Percentiles rank a stretch among this genome's conserved stretches.
Evolutionary conservation across 64 coral and sea anemone genomes (phyloP).

Genomic region (Montipora foliosa): DNA sequence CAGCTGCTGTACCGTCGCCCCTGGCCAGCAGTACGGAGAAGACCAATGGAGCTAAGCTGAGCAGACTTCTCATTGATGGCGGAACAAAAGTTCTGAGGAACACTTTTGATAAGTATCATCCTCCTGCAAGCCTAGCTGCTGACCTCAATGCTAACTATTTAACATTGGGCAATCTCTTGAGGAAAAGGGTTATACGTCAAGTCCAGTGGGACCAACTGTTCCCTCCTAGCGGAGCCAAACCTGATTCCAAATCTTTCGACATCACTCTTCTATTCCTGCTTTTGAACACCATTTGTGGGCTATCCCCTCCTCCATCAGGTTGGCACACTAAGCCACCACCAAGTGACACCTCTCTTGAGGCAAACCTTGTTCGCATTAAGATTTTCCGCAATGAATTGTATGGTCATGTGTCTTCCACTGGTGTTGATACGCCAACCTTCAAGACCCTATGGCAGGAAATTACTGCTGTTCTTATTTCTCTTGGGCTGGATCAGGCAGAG

Average conservation of each 20-base stretch:
- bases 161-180: neutral
- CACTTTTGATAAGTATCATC: conserved; percentile 8
- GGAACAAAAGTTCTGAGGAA: conserved; percentile 44
- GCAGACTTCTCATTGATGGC: conserved; percentile 43
- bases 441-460: neutral
- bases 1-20: too few relatives aligned
- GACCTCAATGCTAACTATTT: neutral
- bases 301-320: neutral
- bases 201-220: neutral
- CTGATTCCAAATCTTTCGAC: conserved; percentile 25
- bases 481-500: neutral
- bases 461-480: neutral
- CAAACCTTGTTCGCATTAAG: neutral
- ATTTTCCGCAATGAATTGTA: conserved; percentile 26
- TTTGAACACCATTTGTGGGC: neutral
- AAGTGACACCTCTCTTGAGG: too few relatives aligned
- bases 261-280: conserved; percentile 19
- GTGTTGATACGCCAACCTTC: neutral
- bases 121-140: conserved; percentile 1
- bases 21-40: conserved; percentile 29
- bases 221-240: neutral
- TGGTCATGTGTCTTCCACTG: conserved; percentile 4
- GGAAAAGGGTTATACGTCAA: neutral
- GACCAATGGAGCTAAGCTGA: conserved; percentile 50
- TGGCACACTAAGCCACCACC: neutral